These are phyloP conservation scores for Montipora foliosa DNA, from an alignment of 64 coral and sea anemone genomes.

Conservation along the genomic window DNA sequence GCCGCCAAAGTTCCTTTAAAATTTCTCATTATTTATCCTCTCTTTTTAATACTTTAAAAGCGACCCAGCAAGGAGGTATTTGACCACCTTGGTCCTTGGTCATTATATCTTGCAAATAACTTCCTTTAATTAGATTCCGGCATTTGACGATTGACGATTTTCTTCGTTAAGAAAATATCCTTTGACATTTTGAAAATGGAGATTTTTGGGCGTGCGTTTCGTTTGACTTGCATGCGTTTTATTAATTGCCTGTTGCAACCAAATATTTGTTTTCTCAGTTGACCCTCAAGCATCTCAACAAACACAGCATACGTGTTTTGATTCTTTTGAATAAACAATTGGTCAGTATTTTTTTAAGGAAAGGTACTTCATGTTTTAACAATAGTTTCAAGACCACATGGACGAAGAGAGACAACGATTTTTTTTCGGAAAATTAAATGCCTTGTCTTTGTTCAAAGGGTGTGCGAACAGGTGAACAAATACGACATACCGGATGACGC, in stretches of 20 bases:
- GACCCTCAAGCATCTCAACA: neutral
- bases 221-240: neutral
- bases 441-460: too few relatives aligned
- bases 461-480: too few relatives aligned
- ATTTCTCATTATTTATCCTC: too few relatives aligned
- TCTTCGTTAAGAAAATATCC: neutral
- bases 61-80: too few relatives aligned
- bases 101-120: too few relatives aligned
- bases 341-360: neutral
- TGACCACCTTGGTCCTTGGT: too few relatives aligned
- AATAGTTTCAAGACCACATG: neutral
- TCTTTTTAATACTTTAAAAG: too few relatives aligned
- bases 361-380: too few relatives aligned
- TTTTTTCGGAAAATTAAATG: neutral
- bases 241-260: conserved; percentile 3
- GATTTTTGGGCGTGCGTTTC: neutral
- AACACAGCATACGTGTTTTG: neutral
- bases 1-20: too few relatives aligned
- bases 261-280: neutral
- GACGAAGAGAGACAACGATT: neutral
- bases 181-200: neutral
- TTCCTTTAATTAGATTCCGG: too few relatives aligned
- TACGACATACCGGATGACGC: too few relatives aligned
- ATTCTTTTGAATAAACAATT: neutral
- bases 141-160: too few relatives aligned